A percentile compares a stretch with the other conserved stretches of the same genome.
phyloP scores from a whole-genome alignment of 2,113 vertebrate genomes.

The Loxodonta africana region DNA sequence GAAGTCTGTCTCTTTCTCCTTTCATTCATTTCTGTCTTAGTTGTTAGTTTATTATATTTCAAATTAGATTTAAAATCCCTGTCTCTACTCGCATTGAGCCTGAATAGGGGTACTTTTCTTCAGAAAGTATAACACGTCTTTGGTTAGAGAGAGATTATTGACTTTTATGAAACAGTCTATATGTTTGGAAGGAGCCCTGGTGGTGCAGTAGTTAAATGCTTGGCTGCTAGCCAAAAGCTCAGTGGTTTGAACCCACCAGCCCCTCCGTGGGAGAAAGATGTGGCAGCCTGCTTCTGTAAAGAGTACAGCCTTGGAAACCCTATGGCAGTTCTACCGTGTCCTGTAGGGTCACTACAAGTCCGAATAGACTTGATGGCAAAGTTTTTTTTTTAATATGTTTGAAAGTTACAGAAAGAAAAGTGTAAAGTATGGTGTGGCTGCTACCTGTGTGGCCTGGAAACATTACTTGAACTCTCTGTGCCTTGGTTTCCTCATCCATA shows the following conservation, averaged over 20 bases:
- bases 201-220: neutral
- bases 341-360: too few relatives aligned
- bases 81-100: neutral
- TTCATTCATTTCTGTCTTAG: neutral
- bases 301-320: neutral
- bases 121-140: neutral
- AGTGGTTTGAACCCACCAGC: neutral
- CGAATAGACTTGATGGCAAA: neutral
- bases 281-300: neutral
- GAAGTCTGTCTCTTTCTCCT: neutral
- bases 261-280: neutral
- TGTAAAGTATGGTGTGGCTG: neutral
- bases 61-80: neutral
- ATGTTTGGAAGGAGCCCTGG: neutral
- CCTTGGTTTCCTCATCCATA: neutral
- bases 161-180: neutral
- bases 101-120: neutral
- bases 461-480: neutral
- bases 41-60: neutral
- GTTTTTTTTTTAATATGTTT: neutral
- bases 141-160: conserved; percentile 35
- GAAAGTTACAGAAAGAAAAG: neutral
- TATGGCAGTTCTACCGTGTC: neutral
- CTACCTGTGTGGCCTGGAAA: neutral
- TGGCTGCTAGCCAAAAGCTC: neutral